Percentiles rank a stretch among this genome's conserved stretches.
Evolutionary conservation across 2,113 vertebrate genomes (phyloP).

Genomic region (Montifringilla adamsi): DNA sequence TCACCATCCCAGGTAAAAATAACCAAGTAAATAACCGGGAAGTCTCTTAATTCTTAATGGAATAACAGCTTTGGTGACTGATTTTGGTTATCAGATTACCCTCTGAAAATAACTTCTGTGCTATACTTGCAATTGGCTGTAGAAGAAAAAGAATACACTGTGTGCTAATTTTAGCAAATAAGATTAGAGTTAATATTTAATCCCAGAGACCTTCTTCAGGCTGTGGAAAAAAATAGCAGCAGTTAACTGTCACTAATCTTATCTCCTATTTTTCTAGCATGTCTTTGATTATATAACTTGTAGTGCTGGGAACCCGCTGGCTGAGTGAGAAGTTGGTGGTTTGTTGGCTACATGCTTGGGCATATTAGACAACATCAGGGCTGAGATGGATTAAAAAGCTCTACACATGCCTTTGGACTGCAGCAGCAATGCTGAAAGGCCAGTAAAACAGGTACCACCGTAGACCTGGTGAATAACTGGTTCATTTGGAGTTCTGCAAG

Average conservation of each 20-base stretch:
- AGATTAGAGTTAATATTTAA: conserved; percentile 63
- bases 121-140: conserved; percentile 21
- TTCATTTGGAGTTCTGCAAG: neutral
- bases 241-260: conserved; percentile 54
- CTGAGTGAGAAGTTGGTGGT: neutral
- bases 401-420: neutral
- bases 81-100: conserved; percentile 60
- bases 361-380: neutral
- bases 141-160: conserved; percentile 45
- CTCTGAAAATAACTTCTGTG: conserved; percentile 33
- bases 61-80: conserved; percentile 54
- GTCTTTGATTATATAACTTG: conserved; percentile 58
- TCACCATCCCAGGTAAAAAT: conserved; percentile 33
- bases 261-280: conserved; percentile 57
- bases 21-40: conserved; percentile 44
- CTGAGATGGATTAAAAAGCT: neutral
- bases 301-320: neutral
- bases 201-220: conserved; percentile 44
- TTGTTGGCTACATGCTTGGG: neutral
- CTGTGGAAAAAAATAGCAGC: conserved; percentile 18
- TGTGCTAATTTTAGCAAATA: conserved; percentile 63
- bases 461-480: neutral
- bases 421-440: neutral
- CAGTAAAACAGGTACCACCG: neutral
- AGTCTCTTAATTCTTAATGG: conserved; percentile 56